These are phyloP conservation scores for Romanogobio albipinnatus DNA, from an alignment of 2,113 vertebrate species.

Conservation along the genomic window DNA sequence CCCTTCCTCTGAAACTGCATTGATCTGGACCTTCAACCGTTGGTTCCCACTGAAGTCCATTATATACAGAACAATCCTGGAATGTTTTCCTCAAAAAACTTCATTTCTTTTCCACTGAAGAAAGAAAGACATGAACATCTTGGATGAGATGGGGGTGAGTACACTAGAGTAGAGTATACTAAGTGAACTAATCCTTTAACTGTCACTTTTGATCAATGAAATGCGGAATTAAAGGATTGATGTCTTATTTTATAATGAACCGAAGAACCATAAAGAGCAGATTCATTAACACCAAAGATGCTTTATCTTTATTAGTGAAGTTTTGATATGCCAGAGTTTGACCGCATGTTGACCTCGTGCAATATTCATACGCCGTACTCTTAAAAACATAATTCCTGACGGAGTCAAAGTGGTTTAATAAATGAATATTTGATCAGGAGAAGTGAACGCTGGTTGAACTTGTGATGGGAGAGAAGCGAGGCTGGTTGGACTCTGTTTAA, in stretches of 20 bases:
- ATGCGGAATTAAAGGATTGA: background rate
- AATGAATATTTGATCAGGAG: slow-evolving; percentile 34
- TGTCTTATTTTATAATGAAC: background rate
- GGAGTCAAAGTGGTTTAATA: slow-evolving; percentile 31
- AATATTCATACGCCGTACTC: background rate
- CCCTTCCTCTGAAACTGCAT: too few species aligned
- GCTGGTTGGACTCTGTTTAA: background rate
- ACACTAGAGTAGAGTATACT: too few species aligned
- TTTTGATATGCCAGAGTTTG: background rate
- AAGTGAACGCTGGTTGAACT: slow-evolving; percentile 3
- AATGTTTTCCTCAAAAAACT: too few species aligned
- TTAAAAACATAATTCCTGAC: slow-evolving; percentile 10
- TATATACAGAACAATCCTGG: too few species aligned
- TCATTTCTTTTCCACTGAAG: too few species aligned
- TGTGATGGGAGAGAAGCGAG: too few species aligned
- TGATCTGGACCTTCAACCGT: too few species aligned
- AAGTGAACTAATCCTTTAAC: background rate
- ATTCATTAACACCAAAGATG: background rate
- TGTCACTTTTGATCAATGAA: background rate
- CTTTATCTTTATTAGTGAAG: background rate
- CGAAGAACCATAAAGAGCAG: background rate
- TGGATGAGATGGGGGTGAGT: too few species aligned
- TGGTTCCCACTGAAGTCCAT: too few species aligned
- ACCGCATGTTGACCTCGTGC: background rate
- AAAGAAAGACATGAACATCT: too few species aligned